Base-by-base conservation (phyloP, 2,113 vertebrate genomes). In the Delphinapterus leucas region DNA sequence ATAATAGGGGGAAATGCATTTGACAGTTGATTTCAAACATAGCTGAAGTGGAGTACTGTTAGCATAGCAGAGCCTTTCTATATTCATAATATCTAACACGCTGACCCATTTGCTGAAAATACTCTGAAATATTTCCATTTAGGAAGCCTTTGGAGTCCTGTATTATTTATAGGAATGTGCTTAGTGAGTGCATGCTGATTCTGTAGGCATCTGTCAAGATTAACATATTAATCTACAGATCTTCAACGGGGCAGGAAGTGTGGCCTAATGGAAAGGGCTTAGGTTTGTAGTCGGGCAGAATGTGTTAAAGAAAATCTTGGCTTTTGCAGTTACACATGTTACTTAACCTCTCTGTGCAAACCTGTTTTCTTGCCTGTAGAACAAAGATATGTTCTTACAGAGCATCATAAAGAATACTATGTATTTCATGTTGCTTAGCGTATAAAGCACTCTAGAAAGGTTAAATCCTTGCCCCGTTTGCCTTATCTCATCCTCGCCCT, bases 181-280 rank as follows among this genome's bases (percentile, higher is more conserved):
- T 86, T 36, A 63, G 58, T 65, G 36, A 90, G 86, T 74, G n/a
- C 21, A 41, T 83, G 58, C 20, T 38, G 73, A 73, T 92, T 77
- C 88, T 94, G 53, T 93, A 81, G 85, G 36, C 33, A 93, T 95
- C 63, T 86, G 44, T 91, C 36, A 63, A n/a, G 82, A 91, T 23
- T 79, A 77, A 91, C 47, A 18, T 88, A 58, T 68, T 85, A 77
- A 74, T 70, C 14, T 8, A 21, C 36, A 68, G 17, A 60, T 68
- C 41, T 88, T 79, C 49, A 93, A 14, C 33, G 25, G 63, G 38
- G 55, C 23, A 90, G 49, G 20, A 26, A 80, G 14, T 14, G 1
- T 1, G 21, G 28, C 21, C 91, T 85, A 87, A n/a, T 41, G 70
- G 53, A 73, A 95, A 92, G 33, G 23, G 7, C 25, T 4, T 60